Percentiles rank a stretch among this genome's conserved stretches.
Conservation (phyloP, 1,140 invertebrate genomes). For the Drosophila ohnishii region DNA sequence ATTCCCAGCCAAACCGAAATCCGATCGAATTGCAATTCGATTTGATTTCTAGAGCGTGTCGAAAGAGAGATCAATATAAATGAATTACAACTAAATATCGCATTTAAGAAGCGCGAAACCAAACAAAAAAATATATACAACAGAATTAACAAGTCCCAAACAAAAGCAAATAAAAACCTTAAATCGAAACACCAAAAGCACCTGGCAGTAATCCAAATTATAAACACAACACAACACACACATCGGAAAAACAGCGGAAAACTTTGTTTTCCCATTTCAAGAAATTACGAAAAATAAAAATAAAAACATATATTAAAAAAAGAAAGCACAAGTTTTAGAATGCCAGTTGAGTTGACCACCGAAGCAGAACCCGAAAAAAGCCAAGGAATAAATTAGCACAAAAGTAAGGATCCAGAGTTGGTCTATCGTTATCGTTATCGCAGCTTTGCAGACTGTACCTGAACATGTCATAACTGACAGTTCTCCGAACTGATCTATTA, state of each 20-base stretch:
- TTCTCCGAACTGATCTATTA: constrained; percentile 6
- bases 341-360: constrained; percentile 2
- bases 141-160: constrained; percentile 4
- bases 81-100: constrained; percentile 21
- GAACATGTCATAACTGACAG: constrained; percentile 2
- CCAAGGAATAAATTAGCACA: constrained; percentile 1
- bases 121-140: constrained; percentile 21
- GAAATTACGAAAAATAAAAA: not conserved
- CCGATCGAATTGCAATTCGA: constrained; percentile 19
- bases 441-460: constrained; percentile 31
- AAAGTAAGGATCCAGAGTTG: constrained; percentile 13
- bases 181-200: constrained; percentile 34
- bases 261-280: constrained; percentile 18
- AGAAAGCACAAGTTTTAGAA: not conserved
- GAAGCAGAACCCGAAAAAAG: constrained; percentile 12
- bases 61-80: constrained; percentile 39
- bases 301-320: not conserved
- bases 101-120: constrained; percentile 10
- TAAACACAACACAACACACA: constrained; percentile 21
- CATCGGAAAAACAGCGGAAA: constrained; percentile 21
- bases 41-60: constrained; percentile 52
- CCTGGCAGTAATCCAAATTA: constrained; percentile 36
- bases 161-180: constrained; percentile 23
- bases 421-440: constrained; percentile 10
- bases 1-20: constrained; percentile 13